Conservation (phyloP, 2,888 invertebrate species). For the Nezara viridula region DNA sequence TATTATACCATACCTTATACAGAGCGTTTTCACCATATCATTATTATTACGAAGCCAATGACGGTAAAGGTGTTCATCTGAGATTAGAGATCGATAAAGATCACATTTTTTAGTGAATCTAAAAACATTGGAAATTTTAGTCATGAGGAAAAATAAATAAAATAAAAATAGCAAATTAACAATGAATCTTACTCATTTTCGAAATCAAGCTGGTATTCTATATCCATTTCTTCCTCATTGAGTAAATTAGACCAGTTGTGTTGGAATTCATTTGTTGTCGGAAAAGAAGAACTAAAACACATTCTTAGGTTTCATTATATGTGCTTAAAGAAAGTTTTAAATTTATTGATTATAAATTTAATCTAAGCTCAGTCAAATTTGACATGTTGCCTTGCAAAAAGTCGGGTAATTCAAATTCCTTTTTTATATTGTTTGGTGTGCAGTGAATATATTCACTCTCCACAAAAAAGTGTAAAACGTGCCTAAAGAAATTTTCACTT, state of each 20-base stretch:
- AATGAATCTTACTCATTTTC: neutral
- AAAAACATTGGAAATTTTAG: neutral
- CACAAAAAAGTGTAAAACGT: too few species aligned
- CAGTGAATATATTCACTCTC: too few species aligned
- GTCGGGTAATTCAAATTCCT: too few species aligned
- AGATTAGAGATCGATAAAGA: neutral
- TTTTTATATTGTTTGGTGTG: too few species aligned
- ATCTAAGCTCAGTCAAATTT: too few species aligned
- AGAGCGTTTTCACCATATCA: neutral
- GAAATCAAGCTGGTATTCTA: neutral
- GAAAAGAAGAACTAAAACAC: neutral
- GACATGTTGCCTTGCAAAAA: too few species aligned
- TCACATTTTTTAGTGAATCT: neutral
- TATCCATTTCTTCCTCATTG: neutral
- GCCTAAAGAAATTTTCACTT: too few species aligned
- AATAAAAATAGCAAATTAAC: neutral
- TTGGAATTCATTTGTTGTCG: neutral
- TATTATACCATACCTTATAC: neutral
- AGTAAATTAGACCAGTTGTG: neutral
- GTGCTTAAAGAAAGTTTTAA: neutral
- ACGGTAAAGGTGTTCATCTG: neutral
- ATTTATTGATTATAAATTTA: too few species aligned
- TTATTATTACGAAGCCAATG: neutral
- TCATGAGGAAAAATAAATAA: neutral
- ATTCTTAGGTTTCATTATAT: neutral